Percentiles rank a stretch among this genome's conserved stretches.
Conservation (phyloP, 2,113 vertebrate species). For the Lasiurus borealis region DNA sequence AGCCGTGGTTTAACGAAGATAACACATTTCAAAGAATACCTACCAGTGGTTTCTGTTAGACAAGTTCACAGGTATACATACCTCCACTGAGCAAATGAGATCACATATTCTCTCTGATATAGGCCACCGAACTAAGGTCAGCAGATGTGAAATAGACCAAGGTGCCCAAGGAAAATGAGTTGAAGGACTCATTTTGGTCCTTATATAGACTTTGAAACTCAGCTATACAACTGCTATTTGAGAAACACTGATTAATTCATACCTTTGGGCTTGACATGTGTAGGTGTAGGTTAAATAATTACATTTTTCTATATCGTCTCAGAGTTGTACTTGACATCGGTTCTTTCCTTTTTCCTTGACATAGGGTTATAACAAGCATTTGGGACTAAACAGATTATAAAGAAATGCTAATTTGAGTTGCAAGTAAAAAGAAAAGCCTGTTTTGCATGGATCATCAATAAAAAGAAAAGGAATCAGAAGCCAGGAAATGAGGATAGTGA, state of each 20-base stretch:
- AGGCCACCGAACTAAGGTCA: background rate
- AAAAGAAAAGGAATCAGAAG: conserved; percentile 15
- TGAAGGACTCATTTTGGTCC: background rate
- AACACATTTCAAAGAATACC: conserved; percentile 83
- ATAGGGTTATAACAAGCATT: conserved; percentile 21
- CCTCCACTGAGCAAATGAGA: background rate
- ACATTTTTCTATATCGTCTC: conserved; percentile 16
- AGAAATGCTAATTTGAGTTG: conserved; percentile 29
- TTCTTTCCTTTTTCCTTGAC: background rate
- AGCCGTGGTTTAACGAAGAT: conserved; percentile 79
- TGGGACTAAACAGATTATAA: conserved; percentile 13
- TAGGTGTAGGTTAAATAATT: background rate
- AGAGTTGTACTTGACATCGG: background rate
- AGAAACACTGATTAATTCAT: background rate
- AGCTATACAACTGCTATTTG: background rate
- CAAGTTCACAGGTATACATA: background rate
- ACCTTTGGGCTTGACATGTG: background rate
- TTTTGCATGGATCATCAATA: background rate
- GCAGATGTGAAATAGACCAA: background rate
- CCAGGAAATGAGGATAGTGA: background rate
- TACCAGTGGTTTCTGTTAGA: conserved; percentile 1
- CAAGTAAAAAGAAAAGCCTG: conserved; percentile 37
- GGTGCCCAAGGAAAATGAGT: background rate
- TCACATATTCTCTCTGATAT: background rate
- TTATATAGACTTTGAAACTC: background rate